A percentile compares a stretch with the other conserved stretches of the same genome.
Conservation (phyloP, 2,113 vertebrate species). For the Echinops telfairi region DNA sequence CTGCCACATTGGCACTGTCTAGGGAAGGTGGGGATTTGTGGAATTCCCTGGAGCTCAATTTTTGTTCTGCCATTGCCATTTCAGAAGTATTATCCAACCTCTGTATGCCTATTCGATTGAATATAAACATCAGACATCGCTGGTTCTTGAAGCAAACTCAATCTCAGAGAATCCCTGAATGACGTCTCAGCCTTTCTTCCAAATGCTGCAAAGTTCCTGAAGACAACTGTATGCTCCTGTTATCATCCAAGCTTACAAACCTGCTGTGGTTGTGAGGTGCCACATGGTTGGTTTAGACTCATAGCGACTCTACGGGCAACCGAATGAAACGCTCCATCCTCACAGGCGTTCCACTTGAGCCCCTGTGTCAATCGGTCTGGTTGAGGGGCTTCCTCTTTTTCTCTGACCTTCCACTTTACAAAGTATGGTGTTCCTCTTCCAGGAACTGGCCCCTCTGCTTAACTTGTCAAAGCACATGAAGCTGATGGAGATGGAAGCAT, state of each 20-base stretch:
- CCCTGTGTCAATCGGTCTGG: not conserved
- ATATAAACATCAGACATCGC: not conserved
- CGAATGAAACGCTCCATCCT: not conserved
- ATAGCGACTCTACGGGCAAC: not conserved
- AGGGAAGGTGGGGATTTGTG: not conserved
- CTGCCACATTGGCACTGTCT: not conserved
- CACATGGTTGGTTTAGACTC: not conserved
- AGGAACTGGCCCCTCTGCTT: not conserved
- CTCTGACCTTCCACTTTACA: too few species aligned
- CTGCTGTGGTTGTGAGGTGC: not conserved
- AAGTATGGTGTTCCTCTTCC: not conserved
- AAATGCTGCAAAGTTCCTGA: not conserved
- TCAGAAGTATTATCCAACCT: not conserved
- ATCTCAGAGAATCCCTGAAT: not conserved
- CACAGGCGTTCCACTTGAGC: too few species aligned
- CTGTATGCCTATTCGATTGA: not conserved
- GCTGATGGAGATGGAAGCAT: not conserved
- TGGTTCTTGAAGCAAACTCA: not conserved
- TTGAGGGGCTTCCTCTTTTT: not conserved
- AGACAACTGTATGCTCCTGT: accelerated
- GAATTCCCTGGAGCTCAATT: not conserved
- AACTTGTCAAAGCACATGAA: not conserved
- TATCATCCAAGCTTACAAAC: not conserved
- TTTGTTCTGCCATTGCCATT: not conserved
- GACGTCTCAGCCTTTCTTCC: not conserved